Conservation (phyloP, 1,140 invertebrate genomes). For the Diabrotica virgifera region DNA sequence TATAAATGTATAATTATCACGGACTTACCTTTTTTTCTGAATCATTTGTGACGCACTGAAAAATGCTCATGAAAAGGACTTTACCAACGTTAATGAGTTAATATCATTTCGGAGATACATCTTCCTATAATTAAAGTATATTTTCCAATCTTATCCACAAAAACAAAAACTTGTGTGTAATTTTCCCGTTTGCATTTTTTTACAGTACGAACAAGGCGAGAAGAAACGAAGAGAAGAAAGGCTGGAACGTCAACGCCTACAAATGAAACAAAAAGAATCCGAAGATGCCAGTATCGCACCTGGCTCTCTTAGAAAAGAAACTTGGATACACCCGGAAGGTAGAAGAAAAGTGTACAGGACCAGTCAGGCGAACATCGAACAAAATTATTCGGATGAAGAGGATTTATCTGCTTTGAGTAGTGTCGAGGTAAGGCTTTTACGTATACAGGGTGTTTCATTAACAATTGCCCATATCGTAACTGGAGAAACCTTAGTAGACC, state of each 20-base stretch:
- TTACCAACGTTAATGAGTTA: too few species aligned
- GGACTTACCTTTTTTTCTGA: too few species aligned
- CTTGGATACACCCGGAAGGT: slow-evolving; percentile 79
- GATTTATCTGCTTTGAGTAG: slow-evolving; percentile 69
- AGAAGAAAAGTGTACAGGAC: slow-evolving; percentile 63
- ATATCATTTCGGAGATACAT: too few species aligned
- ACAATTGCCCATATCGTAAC: too few species aligned
- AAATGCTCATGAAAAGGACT: too few species aligned
- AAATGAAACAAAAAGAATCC: slow-evolving; percentile 58
- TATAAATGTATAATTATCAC: too few species aligned
- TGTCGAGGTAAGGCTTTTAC: slow-evolving; percentile 62
- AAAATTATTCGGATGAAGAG: slow-evolving; percentile 54
- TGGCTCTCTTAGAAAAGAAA: slow-evolving; percentile 62
- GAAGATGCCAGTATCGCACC: slow-evolving; percentile 24
- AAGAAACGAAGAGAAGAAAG: slow-evolving; percentile 67
- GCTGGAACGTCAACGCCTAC: slow-evolving; percentile 55
- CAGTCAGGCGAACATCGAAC: slow-evolving; percentile 56
- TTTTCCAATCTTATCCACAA: too few species aligned
- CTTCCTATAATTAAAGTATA: too few species aligned
- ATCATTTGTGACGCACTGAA: too few species aligned
- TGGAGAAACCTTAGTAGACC: too few species aligned
- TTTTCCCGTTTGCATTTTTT: neutral
- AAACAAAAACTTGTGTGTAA: too few species aligned
- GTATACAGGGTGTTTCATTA: too few species aligned
- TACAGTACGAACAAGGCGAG: slow-evolving; percentile 76